Conservation (phyloP, 2,888 invertebrate species). For the Perdita meconis region DNA sequence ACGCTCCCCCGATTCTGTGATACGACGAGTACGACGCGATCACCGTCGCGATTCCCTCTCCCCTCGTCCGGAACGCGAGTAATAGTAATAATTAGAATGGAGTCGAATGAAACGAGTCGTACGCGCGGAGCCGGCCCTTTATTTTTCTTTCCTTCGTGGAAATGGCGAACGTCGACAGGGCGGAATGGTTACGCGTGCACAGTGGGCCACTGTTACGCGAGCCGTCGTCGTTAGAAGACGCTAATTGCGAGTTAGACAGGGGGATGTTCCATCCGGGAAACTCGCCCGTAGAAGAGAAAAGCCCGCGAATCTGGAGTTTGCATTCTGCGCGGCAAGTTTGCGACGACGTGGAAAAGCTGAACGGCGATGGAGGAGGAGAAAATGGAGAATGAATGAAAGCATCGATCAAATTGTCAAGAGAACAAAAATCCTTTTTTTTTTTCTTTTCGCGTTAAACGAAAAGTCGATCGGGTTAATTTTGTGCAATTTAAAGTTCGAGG, state of each 20-base stretch:
- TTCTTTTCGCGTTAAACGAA: neutral
- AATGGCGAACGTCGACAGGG: conserved; percentile 23
- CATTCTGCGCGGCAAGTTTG: conserved; percentile 8
- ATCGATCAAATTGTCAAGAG: neutral
- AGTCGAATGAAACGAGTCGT: conserved; percentile 26
- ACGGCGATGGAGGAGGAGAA: neutral
- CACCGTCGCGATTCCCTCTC: neutral
- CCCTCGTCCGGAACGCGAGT: neutral
- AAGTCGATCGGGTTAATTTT: neutral
- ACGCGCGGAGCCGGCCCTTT: conserved; percentile 2
- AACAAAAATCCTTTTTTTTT: no score
- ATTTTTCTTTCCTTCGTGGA: neutral
- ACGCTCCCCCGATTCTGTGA: neutral
- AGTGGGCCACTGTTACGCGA: conserved; percentile 26
- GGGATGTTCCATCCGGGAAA: conserved; percentile 62
- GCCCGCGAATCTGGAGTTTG: conserved; percentile 12
- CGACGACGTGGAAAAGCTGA: conserved; percentile 12
- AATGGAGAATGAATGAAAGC: conserved; percentile 1
- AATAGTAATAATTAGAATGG: conserved; percentile 29
- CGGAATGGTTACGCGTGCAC: conserved; percentile 13
- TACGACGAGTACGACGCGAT: neutral
- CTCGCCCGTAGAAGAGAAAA: conserved; percentile 30
- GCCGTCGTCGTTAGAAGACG: conserved; percentile 70
- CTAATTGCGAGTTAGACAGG: conserved; percentile 73
- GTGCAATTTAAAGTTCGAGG: neutral